Evolutionary conservation across 2,888 invertebrate genomes (phyloP).

Genomic region (Agriotes lineatus): DNA sequence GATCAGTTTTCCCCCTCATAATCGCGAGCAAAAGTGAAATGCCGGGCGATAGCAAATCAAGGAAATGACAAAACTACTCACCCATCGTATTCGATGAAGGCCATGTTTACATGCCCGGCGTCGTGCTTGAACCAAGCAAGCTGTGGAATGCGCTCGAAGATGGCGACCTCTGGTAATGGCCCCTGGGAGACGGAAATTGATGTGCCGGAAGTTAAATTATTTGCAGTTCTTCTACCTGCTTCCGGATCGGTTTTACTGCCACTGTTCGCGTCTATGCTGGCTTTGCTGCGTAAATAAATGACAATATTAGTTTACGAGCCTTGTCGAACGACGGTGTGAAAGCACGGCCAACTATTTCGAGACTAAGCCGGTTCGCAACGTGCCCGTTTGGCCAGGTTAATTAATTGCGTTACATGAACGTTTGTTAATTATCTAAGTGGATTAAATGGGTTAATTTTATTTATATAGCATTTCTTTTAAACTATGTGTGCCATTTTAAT

Average conservation of each 20-base stretch:
- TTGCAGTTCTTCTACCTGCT: slow-evolving; percentile 28
- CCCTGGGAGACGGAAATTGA: slow-evolving; percentile 41
- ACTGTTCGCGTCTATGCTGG: slow-evolving; percentile 1
- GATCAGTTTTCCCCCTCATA: too few relatives aligned
- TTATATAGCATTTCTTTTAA: too few relatives aligned
- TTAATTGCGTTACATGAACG: too few relatives aligned
- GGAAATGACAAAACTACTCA: slow-evolving; percentile 44
- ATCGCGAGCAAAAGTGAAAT: too few relatives aligned
- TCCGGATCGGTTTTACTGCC: background rate
- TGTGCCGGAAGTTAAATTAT: slow-evolving; percentile 46
- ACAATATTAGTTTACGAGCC: background rate
- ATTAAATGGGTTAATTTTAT: too few relatives aligned
- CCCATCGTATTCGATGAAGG: slow-evolving; percentile 60
- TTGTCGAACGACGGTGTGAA: background rate
- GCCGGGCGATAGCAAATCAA: too few relatives aligned
- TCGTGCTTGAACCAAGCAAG: slow-evolving; percentile 55
- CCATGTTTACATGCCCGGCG: slow-evolving; percentile 61
- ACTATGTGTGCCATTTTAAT: too few relatives aligned
- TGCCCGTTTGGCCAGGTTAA: too few relatives aligned
- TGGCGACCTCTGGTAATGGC: slow-evolving; percentile 33
- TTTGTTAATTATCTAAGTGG: too few relatives aligned
- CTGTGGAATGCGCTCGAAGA: slow-evolving; percentile 34
- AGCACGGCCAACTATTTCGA: too few relatives aligned
- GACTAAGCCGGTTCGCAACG: too few relatives aligned
- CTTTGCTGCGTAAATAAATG: slow-evolving; percentile 9